Evolutionary conservation across 2,113 vertebrate species (phyloP), one percentile per base, ranked within the genome.

Genomic region (Callocephalon fimbriatum): DNA sequence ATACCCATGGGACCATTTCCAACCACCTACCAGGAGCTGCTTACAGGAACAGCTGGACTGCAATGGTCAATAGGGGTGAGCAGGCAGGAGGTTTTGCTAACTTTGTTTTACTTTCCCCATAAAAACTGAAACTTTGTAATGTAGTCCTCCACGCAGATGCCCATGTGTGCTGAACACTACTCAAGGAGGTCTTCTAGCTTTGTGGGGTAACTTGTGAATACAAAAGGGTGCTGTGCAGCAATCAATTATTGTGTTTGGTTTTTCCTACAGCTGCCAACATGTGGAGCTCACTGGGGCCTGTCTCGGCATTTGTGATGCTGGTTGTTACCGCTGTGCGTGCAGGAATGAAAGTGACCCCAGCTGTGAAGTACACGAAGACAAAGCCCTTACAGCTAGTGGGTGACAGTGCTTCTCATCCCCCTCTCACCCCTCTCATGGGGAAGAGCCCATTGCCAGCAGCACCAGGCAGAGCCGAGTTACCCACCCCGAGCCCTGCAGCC

Each of bases 281-380:
- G 99, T 95, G 97, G 97, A 90, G 79, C 66, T 73, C 98, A 62
- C 93, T 26, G 45, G 96, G 96, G 94, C 96, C 95, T 31, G 15
- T 88, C 40, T 59, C 53, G 21, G 76, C 96, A 71, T 66, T 98
- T 35, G 97, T 98, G 80, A 42, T 94, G 67, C 94, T 96, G 59
- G 61, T 93, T n/a, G 66, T 97, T 7, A 35, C 94, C 25, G 61
- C 94, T 5, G 72, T 96, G 42, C 92, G 42, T 1, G 47, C 91
- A 7, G 97, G 92, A 7, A 92, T 97, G 38, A 99, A 99, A 96
- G 99, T 98, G 40, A 99, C 99, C 38, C 98, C 97, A 2, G 97
- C 97, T 14, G 97, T 98, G 91, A 99, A 98, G 95, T 98, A 98
- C 97, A 99, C 98, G 4, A 99, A 99, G 95, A 48, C 61, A 1